phyloP scores from a whole-genome alignment of 2,797 vertebrate genomes.

The Nannoperca obscura region DNA sequence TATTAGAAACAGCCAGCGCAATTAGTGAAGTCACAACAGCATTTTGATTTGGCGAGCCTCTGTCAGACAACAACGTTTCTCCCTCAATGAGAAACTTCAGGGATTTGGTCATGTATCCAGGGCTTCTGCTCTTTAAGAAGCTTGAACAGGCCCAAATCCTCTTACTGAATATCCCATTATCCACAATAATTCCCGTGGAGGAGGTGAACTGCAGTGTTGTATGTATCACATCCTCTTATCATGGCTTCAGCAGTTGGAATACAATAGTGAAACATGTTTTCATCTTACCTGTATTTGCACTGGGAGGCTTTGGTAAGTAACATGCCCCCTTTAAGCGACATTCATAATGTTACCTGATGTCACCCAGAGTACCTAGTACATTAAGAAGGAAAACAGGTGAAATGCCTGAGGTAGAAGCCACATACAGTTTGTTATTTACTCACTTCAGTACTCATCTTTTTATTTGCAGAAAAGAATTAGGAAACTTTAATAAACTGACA shows the following conservation, averaged over 20 bases:
- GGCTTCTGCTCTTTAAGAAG: constrained; percentile 40
- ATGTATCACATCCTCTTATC: constrained; percentile 4
- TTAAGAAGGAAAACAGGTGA: neutral
- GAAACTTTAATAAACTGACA: neutral
- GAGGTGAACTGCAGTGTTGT: constrained; percentile 7
- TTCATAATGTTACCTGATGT: neutral
- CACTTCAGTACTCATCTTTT: too few relatives aligned
- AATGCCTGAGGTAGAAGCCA: neutral
- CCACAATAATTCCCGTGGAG: constrained; percentile 36
- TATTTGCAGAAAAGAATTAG: neutral
- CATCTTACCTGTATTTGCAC: neutral
- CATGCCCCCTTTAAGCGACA: too few relatives aligned
- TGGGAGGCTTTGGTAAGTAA: neutral
- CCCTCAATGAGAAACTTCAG: constrained; percentile 25
- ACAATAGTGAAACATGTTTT: neutral
- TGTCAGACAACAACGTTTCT: constrained; percentile 25
- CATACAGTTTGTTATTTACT: neutral
- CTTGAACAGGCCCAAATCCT: constrained; percentile 60
- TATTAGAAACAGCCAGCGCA: constrained; percentile 51
- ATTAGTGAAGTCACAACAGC: constrained; percentile 62
- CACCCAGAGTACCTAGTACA: neutral
- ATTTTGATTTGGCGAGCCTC: constrained; percentile 37
- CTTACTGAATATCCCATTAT: constrained; percentile 50
- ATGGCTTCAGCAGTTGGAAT: neutral
- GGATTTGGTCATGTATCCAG: constrained; percentile 46